Base-by-base conservation (phyloP, 35 echinoderm and acorn worm species). In the Stichopus chloronotus region DNA sequence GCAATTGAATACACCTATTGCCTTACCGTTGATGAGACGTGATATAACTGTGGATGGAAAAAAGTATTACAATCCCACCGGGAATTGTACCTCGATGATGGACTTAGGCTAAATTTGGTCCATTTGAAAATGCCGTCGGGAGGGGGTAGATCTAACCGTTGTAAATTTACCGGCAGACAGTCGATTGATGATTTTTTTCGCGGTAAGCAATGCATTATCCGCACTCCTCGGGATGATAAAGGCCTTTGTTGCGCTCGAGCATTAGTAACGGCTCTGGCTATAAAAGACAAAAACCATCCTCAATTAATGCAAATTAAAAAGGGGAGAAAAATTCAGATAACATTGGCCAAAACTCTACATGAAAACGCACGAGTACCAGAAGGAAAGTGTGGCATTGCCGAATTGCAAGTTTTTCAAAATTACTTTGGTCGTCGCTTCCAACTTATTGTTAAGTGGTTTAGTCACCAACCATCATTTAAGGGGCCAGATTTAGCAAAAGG, bases 111-210 rank as follows among this genome's bases (percentile, higher is more conserved):
- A 25, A 80, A 80, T 80, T 80, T 55, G 25, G 43, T 80, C 53
- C 78, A 80, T 80, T 80, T 30, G 78, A 80, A 80, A 80, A 52
- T 80, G 78, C 78, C 53, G 7, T 80, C 78, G 43, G 78, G 78
- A 43, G 78, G 78, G 23, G 78, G 78, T 14, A 80, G 78, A 16
- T 63, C 59, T 63, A 63, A 63, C 14, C 68, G 68, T 5, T 72
- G 20, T 72, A 72, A 72, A 11, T 83, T 83, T 57, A 83, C 80
- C 25, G n/a, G n/a, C n/a, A n/a, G n/a, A n/a, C n/a, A n/a, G n/a
- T n/a, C n/a, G n/a, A 53, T 30, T 53, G 10, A 80, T 11, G 24
- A 43, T 80, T 80, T n/a, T 30, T 13, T 22, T 83, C 55, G 20
- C 12, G 55, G 55, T 55, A 83, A 83, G 53, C 80, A 56, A 56